A percentile compares a stretch with the other conserved stretches of the same genome.
These are phyloP conservation scores for Leptopilina drosophilae DNA, from an alignment of 2,888 invertebrate species.

Conservation along the genomic window DNA sequence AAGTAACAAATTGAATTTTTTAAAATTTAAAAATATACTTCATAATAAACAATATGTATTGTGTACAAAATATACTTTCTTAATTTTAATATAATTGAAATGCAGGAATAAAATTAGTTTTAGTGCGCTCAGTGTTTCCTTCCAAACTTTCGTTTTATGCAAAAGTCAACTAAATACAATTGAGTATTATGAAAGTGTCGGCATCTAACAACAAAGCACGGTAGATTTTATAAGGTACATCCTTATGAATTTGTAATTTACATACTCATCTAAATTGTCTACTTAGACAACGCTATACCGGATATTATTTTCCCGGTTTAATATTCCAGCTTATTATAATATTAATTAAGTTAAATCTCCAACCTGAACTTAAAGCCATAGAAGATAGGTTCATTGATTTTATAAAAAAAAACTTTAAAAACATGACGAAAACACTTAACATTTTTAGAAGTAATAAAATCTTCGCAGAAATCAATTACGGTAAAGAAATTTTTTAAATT, in stretches of 20 bases:
- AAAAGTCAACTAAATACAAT: slow-evolving; percentile 7
- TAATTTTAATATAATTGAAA: not conserved
- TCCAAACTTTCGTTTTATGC: not conserved
- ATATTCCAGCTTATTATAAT: not conserved
- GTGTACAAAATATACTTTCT: too few species aligned
- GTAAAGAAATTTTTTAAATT: too few species aligned
- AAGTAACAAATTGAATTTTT: too few species aligned
- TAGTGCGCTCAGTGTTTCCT: not conserved
- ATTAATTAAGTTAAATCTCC: not conserved
- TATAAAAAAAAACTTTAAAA: too few species aligned
- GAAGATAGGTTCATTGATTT: too few species aligned
- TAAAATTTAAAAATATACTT: too few species aligned
- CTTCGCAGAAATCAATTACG: too few species aligned
- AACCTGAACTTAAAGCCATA: not conserved
- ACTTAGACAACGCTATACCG: not conserved
- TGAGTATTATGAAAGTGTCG: not conserved
- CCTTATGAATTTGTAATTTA: slow-evolving; percentile 22
- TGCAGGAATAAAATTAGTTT: not conserved
- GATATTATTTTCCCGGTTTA: not conserved
- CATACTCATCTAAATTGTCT: slow-evolving; percentile 18
- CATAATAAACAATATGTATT: too few species aligned
- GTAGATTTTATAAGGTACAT: not conserved
- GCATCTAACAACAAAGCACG: not conserved
- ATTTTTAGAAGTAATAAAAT: too few species aligned
- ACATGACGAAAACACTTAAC: too few species aligned